Evolutionary conservation across 2,888 invertebrate genomes (phyloP).

Genomic region (Clanis bilineata): DNA sequence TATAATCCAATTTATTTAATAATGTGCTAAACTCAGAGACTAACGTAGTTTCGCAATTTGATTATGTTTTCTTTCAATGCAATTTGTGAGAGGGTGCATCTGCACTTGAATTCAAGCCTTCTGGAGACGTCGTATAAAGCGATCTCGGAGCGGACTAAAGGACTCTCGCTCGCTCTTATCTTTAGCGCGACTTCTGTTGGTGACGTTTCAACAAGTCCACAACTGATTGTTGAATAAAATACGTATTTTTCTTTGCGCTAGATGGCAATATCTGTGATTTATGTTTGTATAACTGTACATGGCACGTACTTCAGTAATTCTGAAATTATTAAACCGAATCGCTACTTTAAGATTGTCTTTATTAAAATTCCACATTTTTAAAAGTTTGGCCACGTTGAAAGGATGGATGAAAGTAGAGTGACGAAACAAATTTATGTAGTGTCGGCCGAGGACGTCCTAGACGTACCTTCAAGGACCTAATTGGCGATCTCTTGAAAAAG

Average conservation of each 20-base stretch:
- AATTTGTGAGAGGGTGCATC: neutral
- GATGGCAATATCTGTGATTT: neutral
- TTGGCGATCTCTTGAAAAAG: too few species aligned
- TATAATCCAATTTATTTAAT: too few species aligned
- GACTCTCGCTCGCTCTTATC: neutral
- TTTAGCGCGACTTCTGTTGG: neutral
- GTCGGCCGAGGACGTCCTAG: too few species aligned
- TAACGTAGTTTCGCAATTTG: neutral
- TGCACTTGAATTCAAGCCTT: neutral
- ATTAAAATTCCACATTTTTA: too few species aligned
- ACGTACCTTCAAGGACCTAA: too few species aligned
- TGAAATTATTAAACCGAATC: too few species aligned
- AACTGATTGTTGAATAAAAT: neutral
- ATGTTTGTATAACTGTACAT: neutral
- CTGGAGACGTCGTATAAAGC: neutral
- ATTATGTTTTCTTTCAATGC: constrained; percentile 2
- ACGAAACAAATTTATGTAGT: too few species aligned
- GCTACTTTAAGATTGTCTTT: too few species aligned
- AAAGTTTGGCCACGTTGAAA: too few species aligned
- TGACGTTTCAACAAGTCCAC: neutral
- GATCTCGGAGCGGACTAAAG: neutral
- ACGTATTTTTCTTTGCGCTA: neutral
- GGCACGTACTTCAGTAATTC: neutral
- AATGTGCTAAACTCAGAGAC: neutral
- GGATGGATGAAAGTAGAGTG: too few species aligned